Conservation (phyloP, 2,113 vertebrate genomes). For the Petromus typicus region DNA sequence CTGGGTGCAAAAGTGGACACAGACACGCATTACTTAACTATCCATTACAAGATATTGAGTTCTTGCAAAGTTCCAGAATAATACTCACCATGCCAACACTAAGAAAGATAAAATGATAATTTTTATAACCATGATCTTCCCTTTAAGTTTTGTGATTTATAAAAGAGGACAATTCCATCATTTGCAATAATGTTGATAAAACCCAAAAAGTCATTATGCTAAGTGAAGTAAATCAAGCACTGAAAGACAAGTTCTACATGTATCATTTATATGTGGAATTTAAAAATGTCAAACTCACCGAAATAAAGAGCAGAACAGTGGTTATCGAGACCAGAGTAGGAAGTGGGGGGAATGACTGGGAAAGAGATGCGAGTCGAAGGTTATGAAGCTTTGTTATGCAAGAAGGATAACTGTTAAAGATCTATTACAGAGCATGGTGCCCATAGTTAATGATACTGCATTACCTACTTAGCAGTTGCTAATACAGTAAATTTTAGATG, state of each 20-base stretch:
- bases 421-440: not conserved
- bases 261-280: not conserved
- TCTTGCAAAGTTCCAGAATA: not conserved
- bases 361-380: not conserved
- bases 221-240: not conserved
- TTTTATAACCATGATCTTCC: not conserved
- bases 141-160: not conserved
- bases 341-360: fast-evolving
- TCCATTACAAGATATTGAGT: not conserved
- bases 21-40: not conserved
- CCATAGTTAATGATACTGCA: not conserved
- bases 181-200: not conserved
- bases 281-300: not conserved
- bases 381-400: not conserved
- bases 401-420: not conserved
- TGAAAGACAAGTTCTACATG: not conserved
- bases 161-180: not conserved
- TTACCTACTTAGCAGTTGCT: not conserved
- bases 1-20: not conserved
- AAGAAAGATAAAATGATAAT: not conserved
- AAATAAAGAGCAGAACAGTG: not conserved
- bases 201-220: not conserved
- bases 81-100: not conserved
- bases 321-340: not conserved
- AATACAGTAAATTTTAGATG: not conserved